A percentile compares a stretch with the other conserved stretches of the same genome.
Evolutionary conservation across 2,888 invertebrate species (phyloP).

Genomic region (Hypomecis punctinalis): DNA sequence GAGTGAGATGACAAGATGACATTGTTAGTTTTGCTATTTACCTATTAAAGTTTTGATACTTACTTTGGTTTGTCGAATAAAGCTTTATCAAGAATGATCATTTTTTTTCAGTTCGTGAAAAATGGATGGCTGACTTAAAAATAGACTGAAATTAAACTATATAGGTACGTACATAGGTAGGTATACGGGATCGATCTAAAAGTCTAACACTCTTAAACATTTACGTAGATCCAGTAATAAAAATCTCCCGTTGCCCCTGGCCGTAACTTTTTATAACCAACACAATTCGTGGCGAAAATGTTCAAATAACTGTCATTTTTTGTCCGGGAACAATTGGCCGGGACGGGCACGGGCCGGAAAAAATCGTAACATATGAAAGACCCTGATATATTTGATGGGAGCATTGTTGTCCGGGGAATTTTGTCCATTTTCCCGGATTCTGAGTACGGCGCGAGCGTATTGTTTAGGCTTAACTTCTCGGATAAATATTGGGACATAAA

Average conservation of each 20-base stretch:
- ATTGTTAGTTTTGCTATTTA: too few species aligned
- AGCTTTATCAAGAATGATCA: too few species aligned
- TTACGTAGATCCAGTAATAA: conserved; percentile 7
- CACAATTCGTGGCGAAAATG: conserved; percentile 61
- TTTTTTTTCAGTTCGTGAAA: too few species aligned
- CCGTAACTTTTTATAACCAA: conserved; percentile 55
- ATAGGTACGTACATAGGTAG: too few species aligned
- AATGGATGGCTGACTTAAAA: too few species aligned
- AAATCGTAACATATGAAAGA: conserved; percentile 64
- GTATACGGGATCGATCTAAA: too few species aligned
- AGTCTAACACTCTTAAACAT: neutral
- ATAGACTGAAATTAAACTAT: too few species aligned
- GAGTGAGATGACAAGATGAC: too few species aligned
- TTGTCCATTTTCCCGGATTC: conserved; percentile 21
- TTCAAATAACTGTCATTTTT: conserved; percentile 67
- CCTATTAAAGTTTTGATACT: too few species aligned
- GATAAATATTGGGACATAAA: conserved; percentile 3
- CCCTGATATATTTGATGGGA: conserved; percentile 59
- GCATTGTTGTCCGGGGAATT: conserved; percentile 30
- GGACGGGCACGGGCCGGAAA: conserved; percentile 52
- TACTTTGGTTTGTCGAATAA: too few species aligned
- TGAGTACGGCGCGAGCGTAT: conserved; percentile 22
- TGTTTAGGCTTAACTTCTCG: conserved; percentile 15
- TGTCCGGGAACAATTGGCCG: conserved; percentile 59
- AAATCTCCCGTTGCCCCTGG: conserved; percentile 1